These are phyloP conservation scores for Mantis religiosa DNA, from an alignment of 2,888 invertebrate genomes.

Conservation along the genomic window DNA sequence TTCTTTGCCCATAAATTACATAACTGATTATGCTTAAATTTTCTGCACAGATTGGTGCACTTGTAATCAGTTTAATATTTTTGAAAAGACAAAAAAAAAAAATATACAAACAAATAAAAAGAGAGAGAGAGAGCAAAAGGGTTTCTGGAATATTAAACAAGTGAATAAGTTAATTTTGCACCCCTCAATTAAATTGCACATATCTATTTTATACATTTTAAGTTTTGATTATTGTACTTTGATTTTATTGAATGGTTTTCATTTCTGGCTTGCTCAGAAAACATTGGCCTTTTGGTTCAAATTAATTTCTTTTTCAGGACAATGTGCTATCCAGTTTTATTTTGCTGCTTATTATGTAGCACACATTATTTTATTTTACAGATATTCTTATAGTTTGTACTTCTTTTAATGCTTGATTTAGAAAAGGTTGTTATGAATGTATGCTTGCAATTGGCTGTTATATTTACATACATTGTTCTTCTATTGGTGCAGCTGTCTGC, in stretches of 20 bases:
- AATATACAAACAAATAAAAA: background rate
- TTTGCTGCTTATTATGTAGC: slow-evolving; percentile 18
- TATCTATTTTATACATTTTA: background rate
- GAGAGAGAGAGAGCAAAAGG: background rate
- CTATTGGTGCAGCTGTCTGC: background rate
- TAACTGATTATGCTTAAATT: background rate
- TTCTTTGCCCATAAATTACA: background rate
- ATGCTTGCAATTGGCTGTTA: background rate
- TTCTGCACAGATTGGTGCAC: background rate
- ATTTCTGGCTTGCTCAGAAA: slow-evolving; percentile 3
- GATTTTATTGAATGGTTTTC: background rate
- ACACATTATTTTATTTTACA: background rate
- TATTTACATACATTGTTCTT: background rate
- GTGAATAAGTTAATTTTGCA: background rate
- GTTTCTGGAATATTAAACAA: background rate
- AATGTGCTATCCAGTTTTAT: slow-evolving; percentile 2
- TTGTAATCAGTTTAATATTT: background rate
- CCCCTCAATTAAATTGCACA: background rate
- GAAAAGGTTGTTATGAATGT: slow-evolving; percentile 5
- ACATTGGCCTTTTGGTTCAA: background rate
- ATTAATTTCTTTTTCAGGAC: slow-evolving; percentile 13
- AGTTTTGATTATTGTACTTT: background rate
- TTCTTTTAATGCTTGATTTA: slow-evolving; percentile 7
- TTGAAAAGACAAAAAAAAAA: background rate
- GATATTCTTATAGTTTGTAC: background rate